A percentile compares a stretch with the other conserved stretches of the same genome.
These are phyloP conservation scores for Arizona elegans DNA, from an alignment of 2,113 vertebrate species.

Conservation along the genomic window DNA sequence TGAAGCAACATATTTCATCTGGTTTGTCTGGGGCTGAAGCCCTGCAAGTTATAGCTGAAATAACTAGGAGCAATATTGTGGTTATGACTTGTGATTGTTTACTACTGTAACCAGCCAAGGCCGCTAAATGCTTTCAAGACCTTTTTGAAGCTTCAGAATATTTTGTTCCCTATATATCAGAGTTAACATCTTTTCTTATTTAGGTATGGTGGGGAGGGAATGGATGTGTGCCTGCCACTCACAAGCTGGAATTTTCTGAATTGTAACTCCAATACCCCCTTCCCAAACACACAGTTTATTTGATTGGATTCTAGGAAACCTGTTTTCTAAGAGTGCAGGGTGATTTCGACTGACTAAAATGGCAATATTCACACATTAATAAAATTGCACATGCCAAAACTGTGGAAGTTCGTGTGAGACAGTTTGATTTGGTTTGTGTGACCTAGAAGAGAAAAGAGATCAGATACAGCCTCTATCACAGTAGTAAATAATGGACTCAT, in stretches of 20 bases:
- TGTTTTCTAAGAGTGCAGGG: slow-evolving; percentile 36
- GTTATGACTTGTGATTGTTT: slow-evolving; percentile 87
- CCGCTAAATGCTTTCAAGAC: slow-evolving; percentile 61
- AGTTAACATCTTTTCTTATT: slow-evolving; percentile 59
- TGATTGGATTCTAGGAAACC: slow-evolving; percentile 38
- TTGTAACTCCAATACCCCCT: slow-evolving; percentile 1
- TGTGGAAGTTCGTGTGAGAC: slow-evolving; percentile 19
- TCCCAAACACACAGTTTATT: slow-evolving; percentile 32
- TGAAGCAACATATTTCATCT: slow-evolving; percentile 78
- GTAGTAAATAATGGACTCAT: not conserved
- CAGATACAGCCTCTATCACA: not conserved
- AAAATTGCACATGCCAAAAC: not conserved
- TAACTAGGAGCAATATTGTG: slow-evolving; percentile 87
- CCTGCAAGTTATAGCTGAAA: slow-evolving; percentile 86
- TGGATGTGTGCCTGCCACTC: slow-evolving; percentile 49
- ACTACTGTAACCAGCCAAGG: slow-evolving; percentile 57
- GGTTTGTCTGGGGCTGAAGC: slow-evolving; percentile 72
- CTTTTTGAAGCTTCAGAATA: slow-evolving; percentile 52
- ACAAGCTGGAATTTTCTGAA: slow-evolving; percentile 36
- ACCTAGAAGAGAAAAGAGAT: not conserved
- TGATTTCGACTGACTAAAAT: slow-evolving; percentile 41
- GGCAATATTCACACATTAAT: slow-evolving; percentile 23
- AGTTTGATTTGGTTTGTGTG: slow-evolving; percentile 32
- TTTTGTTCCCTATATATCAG: slow-evolving; percentile 54
- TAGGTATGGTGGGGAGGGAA: slow-evolving; percentile 27